phyloP scores from a whole-genome alignment of 1,140 invertebrate species.

The Halesus radiatus region DNA sequence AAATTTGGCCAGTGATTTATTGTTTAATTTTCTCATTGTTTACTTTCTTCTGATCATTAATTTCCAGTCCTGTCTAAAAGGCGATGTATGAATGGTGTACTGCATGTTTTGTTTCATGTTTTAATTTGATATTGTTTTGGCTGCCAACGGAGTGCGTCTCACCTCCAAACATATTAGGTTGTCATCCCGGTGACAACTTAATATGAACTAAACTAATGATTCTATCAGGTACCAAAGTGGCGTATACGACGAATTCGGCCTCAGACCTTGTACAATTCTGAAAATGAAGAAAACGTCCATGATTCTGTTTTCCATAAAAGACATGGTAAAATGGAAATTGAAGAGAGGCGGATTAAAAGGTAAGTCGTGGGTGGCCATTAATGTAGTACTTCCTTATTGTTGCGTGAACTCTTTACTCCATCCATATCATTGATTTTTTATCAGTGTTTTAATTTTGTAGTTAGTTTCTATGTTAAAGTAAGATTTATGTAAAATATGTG shows the following conservation, averaged over 20 bases:
- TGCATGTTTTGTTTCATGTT: neutral
- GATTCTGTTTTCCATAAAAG: constrained; percentile 27
- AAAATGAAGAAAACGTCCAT: constrained; percentile 36
- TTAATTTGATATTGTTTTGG: neutral
- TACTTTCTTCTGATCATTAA: too few species aligned
- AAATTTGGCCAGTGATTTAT: too few species aligned
- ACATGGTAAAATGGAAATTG: constrained; percentile 36
- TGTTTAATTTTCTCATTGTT: too few species aligned
- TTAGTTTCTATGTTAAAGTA: too few species aligned
- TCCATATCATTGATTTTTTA: neutral
- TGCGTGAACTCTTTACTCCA: too few species aligned
- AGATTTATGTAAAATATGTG: too few species aligned
- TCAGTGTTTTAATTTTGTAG: neutral
- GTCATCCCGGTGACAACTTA: neutral
- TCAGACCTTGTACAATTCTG: constrained; percentile 4
- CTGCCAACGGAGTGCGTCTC: neutral
- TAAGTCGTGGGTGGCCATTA: neutral
- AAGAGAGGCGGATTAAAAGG: constrained; percentile 36
- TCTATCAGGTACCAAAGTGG: constrained; percentile 30
- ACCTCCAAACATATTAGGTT: neutral
- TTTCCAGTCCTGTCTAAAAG: too few species aligned
- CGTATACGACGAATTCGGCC: constrained; percentile 7
- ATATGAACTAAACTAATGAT: neutral
- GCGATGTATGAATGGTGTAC: too few species aligned
- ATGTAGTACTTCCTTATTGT: too few species aligned